These are phyloP conservation scores for Adelosebastes latens DNA, from an alignment of 2,797 vertebrate species.

Conservation along the genomic window DNA sequence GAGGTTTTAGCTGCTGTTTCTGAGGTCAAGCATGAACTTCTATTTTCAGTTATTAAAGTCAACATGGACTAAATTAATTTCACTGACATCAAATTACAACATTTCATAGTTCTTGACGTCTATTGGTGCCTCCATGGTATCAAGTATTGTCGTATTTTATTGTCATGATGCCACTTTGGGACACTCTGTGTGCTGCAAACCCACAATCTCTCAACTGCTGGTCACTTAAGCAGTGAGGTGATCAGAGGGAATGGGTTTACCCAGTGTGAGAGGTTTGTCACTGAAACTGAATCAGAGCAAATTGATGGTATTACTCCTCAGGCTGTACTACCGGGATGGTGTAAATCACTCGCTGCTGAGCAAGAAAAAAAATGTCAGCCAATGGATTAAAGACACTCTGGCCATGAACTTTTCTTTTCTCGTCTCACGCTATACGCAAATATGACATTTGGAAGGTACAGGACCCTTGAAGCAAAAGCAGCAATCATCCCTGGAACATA, in stretches of 20 bases:
- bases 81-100: background rate
- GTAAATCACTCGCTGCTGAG: conserved; percentile 78
- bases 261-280: conserved; percentile 68
- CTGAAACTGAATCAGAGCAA: conserved; percentile 77
- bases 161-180: background rate
- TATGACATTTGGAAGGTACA: conserved; percentile 73
- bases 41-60: background rate
- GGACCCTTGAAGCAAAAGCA: conserved; percentile 61
- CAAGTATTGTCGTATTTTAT: background rate
- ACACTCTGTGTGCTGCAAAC: conserved; percentile 11
- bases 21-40: background rate
- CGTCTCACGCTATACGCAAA: conserved; percentile 52
- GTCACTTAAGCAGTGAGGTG: conserved; percentile 45
- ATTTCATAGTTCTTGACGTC: background rate
- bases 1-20: background rate
- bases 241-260: conserved; percentile 59
- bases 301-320: conserved; percentile 75
- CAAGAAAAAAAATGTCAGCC: conserved; percentile 74
- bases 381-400: conserved; percentile 74
- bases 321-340: conserved; percentile 59
- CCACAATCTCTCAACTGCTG: conserved; percentile 13
- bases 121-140: background rate
- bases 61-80: background rate
- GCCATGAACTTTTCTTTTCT: conserved; percentile 68
- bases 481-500: conserved; percentile 64